A percentile compares a stretch with the other conserved stretches of the same genome.
Evolutionary conservation across 2,113 vertebrate genomes (phyloP).

Genomic region (Morone saxatilis): DNA sequence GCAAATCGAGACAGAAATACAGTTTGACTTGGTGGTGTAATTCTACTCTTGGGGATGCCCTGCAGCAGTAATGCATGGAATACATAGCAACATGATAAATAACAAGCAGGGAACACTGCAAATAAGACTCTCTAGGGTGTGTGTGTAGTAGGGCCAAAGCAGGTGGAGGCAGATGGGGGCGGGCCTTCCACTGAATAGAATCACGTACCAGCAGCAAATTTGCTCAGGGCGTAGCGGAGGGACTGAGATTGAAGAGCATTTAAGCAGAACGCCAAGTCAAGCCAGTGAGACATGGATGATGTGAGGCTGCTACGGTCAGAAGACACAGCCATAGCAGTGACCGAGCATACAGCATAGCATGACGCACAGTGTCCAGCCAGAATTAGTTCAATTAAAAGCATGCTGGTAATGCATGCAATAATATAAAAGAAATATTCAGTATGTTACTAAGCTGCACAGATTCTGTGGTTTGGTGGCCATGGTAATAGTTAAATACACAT

Average conservation of each 20-base stretch:
- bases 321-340: no score
- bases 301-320: no score
- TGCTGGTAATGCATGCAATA: slow-evolving; percentile 76
- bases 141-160: slow-evolving; percentile 14
- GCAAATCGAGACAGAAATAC: slow-evolving; percentile 15
- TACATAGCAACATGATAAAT: slow-evolving; percentile 54
- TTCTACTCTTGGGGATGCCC: slow-evolving; percentile 43
- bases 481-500: slow-evolving; percentile 56
- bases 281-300: slow-evolving; percentile 41
- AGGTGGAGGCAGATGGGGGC: slow-evolving; percentile 9
- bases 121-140: slow-evolving; percentile 24
- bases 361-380: slow-evolving; percentile 59
- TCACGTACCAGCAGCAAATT: slow-evolving; percentile 25
- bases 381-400: slow-evolving; percentile 70
- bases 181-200: slow-evolving; percentile 8
- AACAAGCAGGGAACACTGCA: slow-evolving; percentile 42
- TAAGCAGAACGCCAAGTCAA: slow-evolving; percentile 41
- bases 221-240: slow-evolving; percentile 16
- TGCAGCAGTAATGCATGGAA: slow-evolving; percentile 67
- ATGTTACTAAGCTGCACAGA: slow-evolving; percentile 64
- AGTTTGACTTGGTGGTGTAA: slow-evolving; percentile 26
- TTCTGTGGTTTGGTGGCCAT: slow-evolving; percentile 56
- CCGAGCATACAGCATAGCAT: slow-evolving; percentile 74
- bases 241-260: slow-evolving; percentile 34
- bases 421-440: slow-evolving; percentile 58